phyloP scores from a whole-genome alignment of 2,797 vertebrate genomes.

The Protosalanx chinensis region DNA sequence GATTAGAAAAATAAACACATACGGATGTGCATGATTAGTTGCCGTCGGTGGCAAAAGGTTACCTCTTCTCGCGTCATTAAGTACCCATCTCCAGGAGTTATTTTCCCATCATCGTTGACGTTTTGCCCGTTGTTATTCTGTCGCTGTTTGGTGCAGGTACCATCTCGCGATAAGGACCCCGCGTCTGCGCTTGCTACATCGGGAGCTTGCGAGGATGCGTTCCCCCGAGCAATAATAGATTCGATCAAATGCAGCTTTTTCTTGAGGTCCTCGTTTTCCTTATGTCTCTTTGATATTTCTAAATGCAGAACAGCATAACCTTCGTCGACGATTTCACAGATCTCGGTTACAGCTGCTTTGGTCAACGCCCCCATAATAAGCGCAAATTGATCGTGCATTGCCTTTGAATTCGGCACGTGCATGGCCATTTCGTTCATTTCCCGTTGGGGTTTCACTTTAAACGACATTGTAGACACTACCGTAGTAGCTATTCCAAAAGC shows the following conservation, averaged over 20 bases:
- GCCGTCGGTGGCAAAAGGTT: neutral
- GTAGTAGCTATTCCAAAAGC: too few relatives aligned
- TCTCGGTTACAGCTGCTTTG: slow-evolving; percentile 59
- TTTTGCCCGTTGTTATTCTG: slow-evolving; percentile 4
- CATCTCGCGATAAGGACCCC: neutral
- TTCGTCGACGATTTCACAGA: slow-evolving; percentile 61
- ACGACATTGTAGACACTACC: neutral
- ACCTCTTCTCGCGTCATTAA: slow-evolving; percentile 6
- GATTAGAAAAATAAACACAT: neutral
- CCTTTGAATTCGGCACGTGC: slow-evolving; percentile 22
- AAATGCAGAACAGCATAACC: slow-evolving; percentile 56
- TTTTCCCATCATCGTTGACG: neutral
- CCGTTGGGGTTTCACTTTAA: neutral
- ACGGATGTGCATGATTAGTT: neutral
- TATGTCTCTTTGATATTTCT: slow-evolving; percentile 56
- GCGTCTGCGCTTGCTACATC: neutral
- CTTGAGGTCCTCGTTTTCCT: slow-evolving; percentile 63
- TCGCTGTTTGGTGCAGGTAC: neutral
- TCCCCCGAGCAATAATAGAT: slow-evolving; percentile 57
- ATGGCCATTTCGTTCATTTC: neutral
- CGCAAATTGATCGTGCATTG: slow-evolving; percentile 52
- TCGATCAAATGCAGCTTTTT: slow-evolving; percentile 66
- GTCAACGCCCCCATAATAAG: slow-evolving; percentile 60
- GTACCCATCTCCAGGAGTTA: neutral
- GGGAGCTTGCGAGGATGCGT: neutral